phyloP scores from a whole-genome alignment of 2,113 vertebrate species.

The Dromaius novaehollandiae region DNA sequence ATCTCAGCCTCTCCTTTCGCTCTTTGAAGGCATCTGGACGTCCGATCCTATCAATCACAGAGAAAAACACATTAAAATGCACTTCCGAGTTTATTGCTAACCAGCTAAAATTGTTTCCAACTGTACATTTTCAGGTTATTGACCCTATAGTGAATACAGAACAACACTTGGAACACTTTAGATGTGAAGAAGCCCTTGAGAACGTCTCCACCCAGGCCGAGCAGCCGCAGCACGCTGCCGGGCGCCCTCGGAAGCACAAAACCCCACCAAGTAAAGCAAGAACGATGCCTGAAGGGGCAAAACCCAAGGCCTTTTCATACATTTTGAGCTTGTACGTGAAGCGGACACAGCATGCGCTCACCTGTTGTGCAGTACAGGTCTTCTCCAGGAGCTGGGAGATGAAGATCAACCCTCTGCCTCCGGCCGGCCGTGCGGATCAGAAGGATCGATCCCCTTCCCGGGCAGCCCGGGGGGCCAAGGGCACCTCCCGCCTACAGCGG shows the following conservation, averaged over 20 bases:
- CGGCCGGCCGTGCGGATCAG: not conserved
- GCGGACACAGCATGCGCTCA: not conserved
- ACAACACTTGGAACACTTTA: not conserved
- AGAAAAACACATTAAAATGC: not conserved
- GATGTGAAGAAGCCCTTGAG: not conserved
- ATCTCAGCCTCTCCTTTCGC: not conserved
- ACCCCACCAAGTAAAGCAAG: not conserved
- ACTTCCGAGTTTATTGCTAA: not conserved
- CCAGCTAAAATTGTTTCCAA: not conserved
- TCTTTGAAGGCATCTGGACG: not conserved
- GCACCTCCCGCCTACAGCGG: not conserved
- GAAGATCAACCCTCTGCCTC: not conserved
- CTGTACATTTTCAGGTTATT: not conserved
- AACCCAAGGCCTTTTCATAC: not conserved
- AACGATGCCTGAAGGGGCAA: fast-evolving
- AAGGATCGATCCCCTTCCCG: not conserved
- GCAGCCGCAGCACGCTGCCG: not conserved
- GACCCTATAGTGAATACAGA: not conserved
- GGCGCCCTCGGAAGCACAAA: not conserved
- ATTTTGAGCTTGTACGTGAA: not conserved
- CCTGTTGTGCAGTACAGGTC: not conserved
- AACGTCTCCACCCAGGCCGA: fast-evolving
- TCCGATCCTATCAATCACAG: not conserved
- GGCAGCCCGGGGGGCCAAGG: not conserved
- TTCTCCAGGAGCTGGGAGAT: not conserved